Base-by-base conservation (phyloP, 2,888 invertebrate genomes). In the Cyclophora punctaria region DNA sequence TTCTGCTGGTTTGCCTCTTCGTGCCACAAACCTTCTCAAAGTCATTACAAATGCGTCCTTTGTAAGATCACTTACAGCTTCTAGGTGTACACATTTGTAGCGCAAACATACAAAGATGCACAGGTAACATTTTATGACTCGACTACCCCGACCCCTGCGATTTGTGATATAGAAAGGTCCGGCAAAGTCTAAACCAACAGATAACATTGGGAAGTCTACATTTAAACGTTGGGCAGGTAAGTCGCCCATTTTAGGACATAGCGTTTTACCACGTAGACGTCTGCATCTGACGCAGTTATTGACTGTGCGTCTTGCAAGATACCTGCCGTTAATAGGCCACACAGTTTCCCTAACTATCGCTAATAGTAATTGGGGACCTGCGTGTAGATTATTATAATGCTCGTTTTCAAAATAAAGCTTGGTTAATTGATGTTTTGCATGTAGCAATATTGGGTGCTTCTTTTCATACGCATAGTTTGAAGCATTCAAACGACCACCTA, bases 391-490 rank as follows among this genome's bases (percentile, higher is more conserved):
- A 4, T 35, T 37, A 47, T 48, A 48, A 41, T 67, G 64, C 44
- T 63, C 57, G 33, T 5, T 50, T 4, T 49, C 5, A 43, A 66
- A 60, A 5, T 57, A 20, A 41, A 62, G 45, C 47, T 60, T 60
- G 0, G 62, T 52, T 48, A 61, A 50, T 7, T 42, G 34, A 56
- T 69, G 66, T 48, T 56, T 60, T 48, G 64, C 63, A 50, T 65
- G 59, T 57, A 71, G 33, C 7, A 67, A 34, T 33, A 67, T 59
- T 2, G 64, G 67, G 35, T 66, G 64, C 41, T 64, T 66, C 47
- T 64, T 66, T 3, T 63, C 54, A 47, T 53, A 62, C 0, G 44
- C 0, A 35, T 52, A 60, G 2, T 51, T 4, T 1, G 63, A 60
- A 47, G 60, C 60, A 1, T 34, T 20, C 3, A 69, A 37, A n/a